Conservation (phyloP, 2,113 vertebrate genomes). For the Etheostoma spectabile region DNA sequence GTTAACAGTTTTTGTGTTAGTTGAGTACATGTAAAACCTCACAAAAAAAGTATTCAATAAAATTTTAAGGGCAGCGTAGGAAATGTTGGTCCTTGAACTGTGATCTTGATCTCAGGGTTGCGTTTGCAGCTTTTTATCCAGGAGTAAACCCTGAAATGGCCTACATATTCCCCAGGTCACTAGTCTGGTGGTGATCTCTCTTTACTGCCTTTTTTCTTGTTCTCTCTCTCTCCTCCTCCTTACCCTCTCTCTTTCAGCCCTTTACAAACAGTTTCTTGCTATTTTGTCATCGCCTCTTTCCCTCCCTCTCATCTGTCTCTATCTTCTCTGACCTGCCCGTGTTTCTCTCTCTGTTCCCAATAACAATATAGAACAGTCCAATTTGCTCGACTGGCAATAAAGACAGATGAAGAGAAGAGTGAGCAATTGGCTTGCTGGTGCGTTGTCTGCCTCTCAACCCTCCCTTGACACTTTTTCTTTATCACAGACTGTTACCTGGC, state of each 20-base stretch:
- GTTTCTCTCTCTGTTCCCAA: conserved; percentile 32
- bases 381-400: conserved; percentile 61
- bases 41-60: not conserved
- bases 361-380: conserved; percentile 49
- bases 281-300: conserved; percentile 25
- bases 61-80: not conserved
- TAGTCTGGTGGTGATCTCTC: not conserved
- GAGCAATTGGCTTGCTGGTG: conserved; percentile 50
- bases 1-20: not conserved
- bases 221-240: not conserved
- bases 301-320: conserved; percentile 26
- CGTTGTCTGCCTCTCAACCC: conserved; percentile 37
- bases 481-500: conserved; percentile 62
- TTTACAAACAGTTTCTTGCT: conserved; percentile 8
- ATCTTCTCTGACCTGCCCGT: conserved; percentile 8
- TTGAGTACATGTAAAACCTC: not conserved
- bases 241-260: not conserved
- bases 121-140: not conserved
- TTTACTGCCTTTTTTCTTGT: conserved; percentile 21
- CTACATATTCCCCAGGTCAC: conserved; percentile 15
- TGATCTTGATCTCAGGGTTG: not conserved
- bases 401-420: conserved; percentile 53
- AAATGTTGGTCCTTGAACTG: not conserved
- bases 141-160: not conserved
- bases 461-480: conserved; percentile 38